Percentiles rank a stretch among this genome's conserved stretches.
These are phyloP conservation scores for Drosophila seguyi DNA, from an alignment of 1,140 invertebrate genomes.

Conservation along the genomic window DNA sequence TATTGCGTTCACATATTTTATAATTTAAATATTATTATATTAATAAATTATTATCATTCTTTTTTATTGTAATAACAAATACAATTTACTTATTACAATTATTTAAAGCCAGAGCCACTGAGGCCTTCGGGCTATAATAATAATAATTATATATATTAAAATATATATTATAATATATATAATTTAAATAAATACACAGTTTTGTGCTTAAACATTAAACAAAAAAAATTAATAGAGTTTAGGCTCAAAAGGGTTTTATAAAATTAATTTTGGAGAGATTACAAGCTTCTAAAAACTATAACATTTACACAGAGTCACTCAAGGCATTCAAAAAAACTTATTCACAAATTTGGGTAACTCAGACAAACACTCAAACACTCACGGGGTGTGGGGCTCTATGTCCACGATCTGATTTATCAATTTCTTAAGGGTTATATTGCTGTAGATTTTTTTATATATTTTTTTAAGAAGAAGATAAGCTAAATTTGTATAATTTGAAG, in stretches of 20 bases:
- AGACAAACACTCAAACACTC: constrained; percentile 11
- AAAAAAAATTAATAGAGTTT: too few species aligned
- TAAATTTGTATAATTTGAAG: background rate
- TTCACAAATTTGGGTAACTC: constrained; percentile 5
- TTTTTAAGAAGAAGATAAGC: background rate
- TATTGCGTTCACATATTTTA: constrained; percentile 30
- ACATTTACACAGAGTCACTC: constrained; percentile 20
- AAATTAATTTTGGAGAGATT: constrained; percentile 12
- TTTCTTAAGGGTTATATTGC: background rate
- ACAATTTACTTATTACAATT: too few species aligned
- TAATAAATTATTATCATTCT: too few species aligned
- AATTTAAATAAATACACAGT: constrained; percentile 62
- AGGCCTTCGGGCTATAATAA: too few species aligned
- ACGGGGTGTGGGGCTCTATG: background rate
- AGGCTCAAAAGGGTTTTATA: background rate
- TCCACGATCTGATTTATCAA: constrained; percentile 1
- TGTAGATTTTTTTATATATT: background rate
- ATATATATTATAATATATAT: too few species aligned
- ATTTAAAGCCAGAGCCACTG: too few species aligned
- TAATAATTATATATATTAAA: too few species aligned
- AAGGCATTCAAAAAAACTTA: constrained; percentile 3
- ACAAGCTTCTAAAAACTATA: constrained; percentile 10
- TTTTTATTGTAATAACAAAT: too few species aligned
- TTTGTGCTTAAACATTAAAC: constrained; percentile 36
- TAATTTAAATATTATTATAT: too few species aligned